Evolutionary conservation across 2,888 invertebrate genomes (phyloP).

Genomic region (Bruchidius siliquastri): DNA sequence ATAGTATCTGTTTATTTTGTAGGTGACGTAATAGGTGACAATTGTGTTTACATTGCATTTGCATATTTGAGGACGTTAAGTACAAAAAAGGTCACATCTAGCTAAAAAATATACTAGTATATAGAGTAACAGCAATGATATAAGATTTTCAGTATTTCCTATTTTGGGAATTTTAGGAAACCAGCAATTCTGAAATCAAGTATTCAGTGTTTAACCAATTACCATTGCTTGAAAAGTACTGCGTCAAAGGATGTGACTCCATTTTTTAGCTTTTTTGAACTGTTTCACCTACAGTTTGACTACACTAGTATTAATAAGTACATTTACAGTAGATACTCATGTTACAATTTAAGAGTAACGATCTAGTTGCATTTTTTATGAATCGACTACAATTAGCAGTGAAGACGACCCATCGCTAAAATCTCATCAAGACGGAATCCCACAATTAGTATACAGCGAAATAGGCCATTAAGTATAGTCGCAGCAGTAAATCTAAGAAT

Average conservation of each 20-base stretch:
- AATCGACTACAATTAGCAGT: neutral
- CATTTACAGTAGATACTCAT: neutral
- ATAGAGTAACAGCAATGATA: too few species aligned
- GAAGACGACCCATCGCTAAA: neutral
- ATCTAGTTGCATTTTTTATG: neutral
- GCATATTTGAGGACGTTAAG: too few species aligned
- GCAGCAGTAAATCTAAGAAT: conserved; percentile 30
- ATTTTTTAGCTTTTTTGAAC: too few species aligned
- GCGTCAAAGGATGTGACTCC: too few species aligned
- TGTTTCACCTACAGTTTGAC: too few species aligned
- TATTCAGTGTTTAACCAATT: too few species aligned
- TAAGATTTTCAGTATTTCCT: too few species aligned
- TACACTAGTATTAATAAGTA: neutral
- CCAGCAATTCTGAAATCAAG: too few species aligned
- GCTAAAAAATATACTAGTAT: too few species aligned
- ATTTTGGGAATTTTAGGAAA: too few species aligned
- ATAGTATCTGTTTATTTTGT: neutral
- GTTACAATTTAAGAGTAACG: neutral
- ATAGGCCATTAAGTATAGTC: conserved; percentile 32
- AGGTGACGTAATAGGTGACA: neutral
- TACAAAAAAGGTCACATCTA: too few species aligned
- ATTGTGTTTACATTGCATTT: neutral
- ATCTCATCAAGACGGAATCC: conserved; percentile 18
- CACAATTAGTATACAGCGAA: conserved; percentile 38
- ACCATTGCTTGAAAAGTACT: too few species aligned